Base-by-base conservation (phyloP, 2,888 invertebrate genomes). In the Drosophila neotestacea region DNA sequence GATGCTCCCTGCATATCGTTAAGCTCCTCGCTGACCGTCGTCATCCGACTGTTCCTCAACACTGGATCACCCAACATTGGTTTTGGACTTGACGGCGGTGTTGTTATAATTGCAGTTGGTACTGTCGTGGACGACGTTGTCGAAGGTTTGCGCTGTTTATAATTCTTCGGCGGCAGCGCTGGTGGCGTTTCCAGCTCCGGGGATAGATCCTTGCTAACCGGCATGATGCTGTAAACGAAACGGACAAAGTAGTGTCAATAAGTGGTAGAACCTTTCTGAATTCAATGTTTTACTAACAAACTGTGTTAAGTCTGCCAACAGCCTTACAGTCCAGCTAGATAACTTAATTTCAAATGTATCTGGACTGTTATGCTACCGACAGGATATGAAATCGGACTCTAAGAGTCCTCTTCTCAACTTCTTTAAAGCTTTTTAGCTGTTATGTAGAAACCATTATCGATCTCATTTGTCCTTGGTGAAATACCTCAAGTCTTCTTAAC, bases 111-210 rank as follows among this genome's bases (percentile, higher is more conserved):
- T 58, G 90, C 90, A 16, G 65, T 90, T 0, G 92, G 91, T 82
- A 91, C 92, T 55, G 92, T 91, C 41, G 94, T 89, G 9, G 48
- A 9, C 50, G 92, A 91, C 54, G 92, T 90, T 44, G 93, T 92
- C 90, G 93, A 79, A 91, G 88, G 73, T 39, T 89, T 89, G 59
- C 91, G 87, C 80, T 88, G 92, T 79, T 92, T 94, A 65, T 88
- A 88, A 91, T 90, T 93, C 91, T 95, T 95, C 72, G 95, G 95
- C 65, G 95, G 95, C 86, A 95, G 91, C 54, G 95, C 95, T 30
- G 95, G 95, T 46, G 95, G 95, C 73, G 93, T 92, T 89, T 93
- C 91, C 50, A 58, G 64, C 28, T 89, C 90, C 55, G 83, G 74
- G 16, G 88, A 84, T 65, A 89, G 34, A 48, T 91, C 90, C 76